Percentiles rank a stretch among this genome's conserved stretches.
phyloP scores from a whole-genome alignment of 2,888 invertebrate genomes.

The Digitonthophagus gazella region DNA sequence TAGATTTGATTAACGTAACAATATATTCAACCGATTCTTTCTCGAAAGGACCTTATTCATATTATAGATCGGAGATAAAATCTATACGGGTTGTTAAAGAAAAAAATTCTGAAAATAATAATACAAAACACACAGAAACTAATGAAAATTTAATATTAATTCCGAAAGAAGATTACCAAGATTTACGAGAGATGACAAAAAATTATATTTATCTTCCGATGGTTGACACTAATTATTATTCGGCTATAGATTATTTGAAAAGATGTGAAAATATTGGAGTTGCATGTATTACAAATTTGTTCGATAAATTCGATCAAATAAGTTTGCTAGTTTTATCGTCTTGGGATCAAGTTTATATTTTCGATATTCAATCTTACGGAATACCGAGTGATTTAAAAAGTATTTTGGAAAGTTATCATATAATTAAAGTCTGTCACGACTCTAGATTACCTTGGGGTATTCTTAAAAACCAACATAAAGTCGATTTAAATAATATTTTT shows the following conservation, averaged over 20 bases:
- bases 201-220: constrained; percentile 7
- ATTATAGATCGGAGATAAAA: neutral
- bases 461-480: neutral
- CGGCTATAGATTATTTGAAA: neutral
- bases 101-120: neutral
- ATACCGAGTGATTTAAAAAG: constrained; percentile 8
- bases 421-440: neutral
- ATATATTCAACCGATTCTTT: neutral
- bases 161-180: constrained; percentile 3
- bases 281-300: neutral
- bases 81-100: constrained; percentile 1
- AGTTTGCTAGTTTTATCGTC: neutral
- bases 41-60: neutral
- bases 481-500: neutral
- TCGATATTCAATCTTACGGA: constrained; percentile 3
- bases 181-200: constrained; percentile 4
- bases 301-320: neutral
- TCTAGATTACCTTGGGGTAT: constrained; percentile 1
- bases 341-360: constrained; percentile 3
- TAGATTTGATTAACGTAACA: constrained; percentile 1
- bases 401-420: constrained; percentile 1
- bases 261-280: neutral
- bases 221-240: constrained; percentile 1
- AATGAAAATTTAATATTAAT: neutral
- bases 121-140: neutral